Evolutionary conservation across 2,888 invertebrate genomes (phyloP).

Genomic region (Coecobrya sp.): DNA sequence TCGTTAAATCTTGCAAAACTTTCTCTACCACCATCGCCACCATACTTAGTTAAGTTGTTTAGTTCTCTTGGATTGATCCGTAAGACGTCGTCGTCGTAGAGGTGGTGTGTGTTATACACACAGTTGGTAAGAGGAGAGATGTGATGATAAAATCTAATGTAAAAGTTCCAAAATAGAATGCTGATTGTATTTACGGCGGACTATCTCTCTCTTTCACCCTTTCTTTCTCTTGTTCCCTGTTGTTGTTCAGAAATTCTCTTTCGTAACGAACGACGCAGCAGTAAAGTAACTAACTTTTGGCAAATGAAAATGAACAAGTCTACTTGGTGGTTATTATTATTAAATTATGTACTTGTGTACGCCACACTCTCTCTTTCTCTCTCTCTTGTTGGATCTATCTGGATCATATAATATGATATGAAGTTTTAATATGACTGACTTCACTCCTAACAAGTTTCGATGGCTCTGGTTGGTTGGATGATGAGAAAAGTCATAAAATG

Average conservation of each 20-base stretch:
- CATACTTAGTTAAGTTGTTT: neutral
- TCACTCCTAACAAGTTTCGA: slow-evolving; percentile 36
- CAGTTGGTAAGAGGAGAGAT: neutral
- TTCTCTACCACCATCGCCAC: neutral
- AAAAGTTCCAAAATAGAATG: slow-evolving; percentile 41
- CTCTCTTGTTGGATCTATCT: no score
- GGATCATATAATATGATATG: slow-evolving; percentile 38
- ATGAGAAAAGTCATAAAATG: slow-evolving; percentile 42
- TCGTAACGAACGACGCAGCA: no score
- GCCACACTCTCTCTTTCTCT: neutral
- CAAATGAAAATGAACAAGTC: slow-evolving; percentile 49
- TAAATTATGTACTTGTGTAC: slow-evolving; percentile 45
- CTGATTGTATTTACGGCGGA: slow-evolving; percentile 34
- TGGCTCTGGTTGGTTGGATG: slow-evolving; percentile 46
- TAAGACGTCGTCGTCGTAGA: neutral
- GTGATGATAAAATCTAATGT: neutral
- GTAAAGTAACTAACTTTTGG: slow-evolving; percentile 32
- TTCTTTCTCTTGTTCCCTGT: neutral
- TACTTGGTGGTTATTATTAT: slow-evolving; percentile 3
- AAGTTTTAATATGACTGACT: slow-evolving; percentile 48
- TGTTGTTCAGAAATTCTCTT: neutral
- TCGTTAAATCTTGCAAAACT: slow-evolving; percentile 25
- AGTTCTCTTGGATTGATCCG: neutral
- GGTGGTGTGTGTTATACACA: slow-evolving; percentile 16
- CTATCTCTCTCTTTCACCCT: neutral